Evolutionary conservation across 2,113 vertebrate species (phyloP), one percentile per base, ranked within the genome.

Genomic region (Petroica traversi): DNA sequence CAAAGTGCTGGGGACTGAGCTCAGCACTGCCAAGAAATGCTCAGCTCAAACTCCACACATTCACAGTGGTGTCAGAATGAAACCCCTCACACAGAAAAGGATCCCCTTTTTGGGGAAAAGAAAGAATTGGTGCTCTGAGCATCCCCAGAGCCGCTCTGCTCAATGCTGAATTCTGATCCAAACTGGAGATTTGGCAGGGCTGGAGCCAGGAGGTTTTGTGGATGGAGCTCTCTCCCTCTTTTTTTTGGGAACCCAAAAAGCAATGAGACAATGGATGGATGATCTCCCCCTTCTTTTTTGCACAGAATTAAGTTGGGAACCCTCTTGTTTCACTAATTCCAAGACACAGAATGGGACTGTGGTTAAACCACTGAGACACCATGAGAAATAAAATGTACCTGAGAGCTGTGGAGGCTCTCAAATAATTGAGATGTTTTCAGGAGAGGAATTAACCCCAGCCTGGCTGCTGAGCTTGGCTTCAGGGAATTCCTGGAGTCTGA

Each of bases 381-480:
- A 73, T 9, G 59, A 91, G 61, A 77, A 94, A 58, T 40, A 59
- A 59, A 92, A 48, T n/a, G 38, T 19, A 45, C 54, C 1, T 91
- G 92, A 89, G 89, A 87, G 87, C 77, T 92, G 93, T 80, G 95
- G 46, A 89, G 92, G 76, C 83, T 94, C 67, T 93, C 94, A 93
- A 84, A 62, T 9, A 85, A 31, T 48, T 57, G 29, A 3, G 64
- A 73, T 91, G 76, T 45, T 86, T 86, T 69, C 63, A 84, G 54
- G 64, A 83, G 41, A 55, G 64, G 91, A 68, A 81, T 72, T 63
- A 64, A 64, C 13, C 13, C 3, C 24, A 91, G 43, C 25, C 43
- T 92, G 91, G 48, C 23, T 43, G 63, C 46, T 83, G 87, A 93
- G 63, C 0, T 38, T 31, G 68, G 76, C 80, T 85, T 86, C 64